Conservation (phyloP, 2,888 invertebrate species). For the Zaprionus obscuricornis region DNA sequence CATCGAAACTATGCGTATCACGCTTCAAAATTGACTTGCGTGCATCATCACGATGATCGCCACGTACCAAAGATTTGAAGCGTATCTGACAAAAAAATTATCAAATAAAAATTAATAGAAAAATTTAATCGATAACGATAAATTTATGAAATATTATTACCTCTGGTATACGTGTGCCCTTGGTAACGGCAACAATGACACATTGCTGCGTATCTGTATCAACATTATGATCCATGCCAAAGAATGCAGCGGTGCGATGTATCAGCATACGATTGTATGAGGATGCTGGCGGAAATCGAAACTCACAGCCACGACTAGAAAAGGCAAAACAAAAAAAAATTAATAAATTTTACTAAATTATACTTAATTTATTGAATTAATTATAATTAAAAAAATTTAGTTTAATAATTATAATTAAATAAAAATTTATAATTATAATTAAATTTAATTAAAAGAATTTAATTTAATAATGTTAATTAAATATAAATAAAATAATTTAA, state of each 20-base stretch:
- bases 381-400: no score
- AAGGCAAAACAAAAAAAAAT: neutral
- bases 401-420: no score
- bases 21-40: slow-evolving; percentile 93
- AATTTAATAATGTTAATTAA: no score
- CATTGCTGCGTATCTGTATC: slow-evolving; percentile 91
- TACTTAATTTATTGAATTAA: no score
- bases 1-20: slow-evolving; percentile 92
- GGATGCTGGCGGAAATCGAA: slow-evolving; percentile 95
- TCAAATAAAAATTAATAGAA: neutral
- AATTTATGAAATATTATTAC: slow-evolving; percentile 53
- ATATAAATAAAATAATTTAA: neutral
- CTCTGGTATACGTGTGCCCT: slow-evolving; percentile 83
- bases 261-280: slow-evolving; percentile 98
- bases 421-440: no score
- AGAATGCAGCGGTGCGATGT: slow-evolving; percentile 96
- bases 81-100: slow-evolving; percentile 84
- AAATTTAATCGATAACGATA: neutral
- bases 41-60: slow-evolving; percentile 87
- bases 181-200: slow-evolving; percentile 92
- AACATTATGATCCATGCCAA: slow-evolving; percentile 97
- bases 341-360: no score
- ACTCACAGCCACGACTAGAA: slow-evolving; percentile 87
- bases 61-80: slow-evolving; percentile 88
- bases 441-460: no score